Evolutionary conservation across 1,140 invertebrate genomes (phyloP), one percentile per base, ranked within the genome.

Genomic region (Papilio polytes): DNA sequence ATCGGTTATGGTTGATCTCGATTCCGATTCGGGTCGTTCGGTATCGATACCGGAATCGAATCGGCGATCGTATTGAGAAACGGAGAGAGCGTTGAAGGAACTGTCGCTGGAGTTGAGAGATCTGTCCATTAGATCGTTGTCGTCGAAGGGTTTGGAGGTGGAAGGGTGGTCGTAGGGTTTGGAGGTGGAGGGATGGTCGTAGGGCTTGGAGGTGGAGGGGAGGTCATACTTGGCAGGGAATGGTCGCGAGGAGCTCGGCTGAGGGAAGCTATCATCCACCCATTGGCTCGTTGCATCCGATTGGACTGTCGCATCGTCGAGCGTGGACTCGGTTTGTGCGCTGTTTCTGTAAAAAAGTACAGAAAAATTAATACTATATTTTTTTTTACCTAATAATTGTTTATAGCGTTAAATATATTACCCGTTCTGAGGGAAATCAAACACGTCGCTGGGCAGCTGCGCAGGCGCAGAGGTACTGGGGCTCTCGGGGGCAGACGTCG

Each of bases 241-340:
- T 59, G 87, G 87, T 83, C 81, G 84, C 3, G 87, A 89, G 77
- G 84, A 84, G 81, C 87, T 85, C 36, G 85, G 84, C 2, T 84
- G 83, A 72, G 88, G 94, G 88, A 94, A 95, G 84, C 92, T 94
- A 88, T 95, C 95, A 87, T 95, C 94, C 70, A 95, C 92, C 95
- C 95, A 95, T 80, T 94, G 93, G 85, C 91, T 93, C 74, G 95
- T 95, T n/a, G 95, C 95, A 83, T 93, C 94, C 31, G 90, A 92
- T 20, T 88, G 87, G 77, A 89, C 91, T 80, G 92, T 91, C 10
- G 84, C 85, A 72, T 86, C 88, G 13, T 87, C 87, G 18, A 88
- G 56, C 9, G 87, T 89, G 7, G 91, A 86, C n/a, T 88, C 90
- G 4, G 88, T 87, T 76, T 87, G 85, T 9, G 73, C 87, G 48